These are phyloP conservation scores for Pseudolaguvia tuberculata DNA, from an alignment of 2,113 vertebrate species.

Conservation along the genomic window DNA sequence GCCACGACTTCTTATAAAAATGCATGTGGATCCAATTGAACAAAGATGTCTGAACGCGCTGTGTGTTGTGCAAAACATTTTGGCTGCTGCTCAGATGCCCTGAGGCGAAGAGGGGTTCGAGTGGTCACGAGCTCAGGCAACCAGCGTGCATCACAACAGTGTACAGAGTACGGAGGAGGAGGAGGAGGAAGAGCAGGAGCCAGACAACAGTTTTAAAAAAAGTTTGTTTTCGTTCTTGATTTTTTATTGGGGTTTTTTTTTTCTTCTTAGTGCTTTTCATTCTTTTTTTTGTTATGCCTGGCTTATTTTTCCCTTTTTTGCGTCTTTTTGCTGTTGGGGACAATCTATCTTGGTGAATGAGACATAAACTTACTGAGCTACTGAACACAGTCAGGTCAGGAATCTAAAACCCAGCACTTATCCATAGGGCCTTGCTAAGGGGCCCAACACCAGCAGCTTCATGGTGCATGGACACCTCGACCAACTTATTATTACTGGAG, in stretches of 20 bases:
- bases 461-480: too few species aligned
- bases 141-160: constrained; percentile 16
- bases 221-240: neutral
- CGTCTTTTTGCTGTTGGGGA: neutral
- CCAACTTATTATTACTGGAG: too few species aligned
- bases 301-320: neutral
- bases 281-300: neutral
- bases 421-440: too few species aligned
- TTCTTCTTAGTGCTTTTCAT: neutral
- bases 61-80: constrained; percentile 41
- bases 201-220: constrained; percentile 1
- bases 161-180: neutral
- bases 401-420: too few species aligned
- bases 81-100: constrained; percentile 29
- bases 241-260: neutral
- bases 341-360: too few species aligned
- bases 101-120: constrained; percentile 34
- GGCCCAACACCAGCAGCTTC: too few species aligned
- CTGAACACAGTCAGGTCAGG: too few species aligned
- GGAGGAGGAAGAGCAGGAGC: constrained; percentile 33
- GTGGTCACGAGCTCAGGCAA: constrained; percentile 43
- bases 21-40: constrained; percentile 42
- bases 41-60: constrained; percentile 39
- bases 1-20: constrained; percentile 37
- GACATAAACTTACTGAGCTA: too few species aligned